Percentiles rank a stretch among this genome's conserved stretches.
Evolutionary conservation across 1,140 invertebrate genomes (phyloP).

Genomic region (Ceratosolen fusciceps): DNA sequence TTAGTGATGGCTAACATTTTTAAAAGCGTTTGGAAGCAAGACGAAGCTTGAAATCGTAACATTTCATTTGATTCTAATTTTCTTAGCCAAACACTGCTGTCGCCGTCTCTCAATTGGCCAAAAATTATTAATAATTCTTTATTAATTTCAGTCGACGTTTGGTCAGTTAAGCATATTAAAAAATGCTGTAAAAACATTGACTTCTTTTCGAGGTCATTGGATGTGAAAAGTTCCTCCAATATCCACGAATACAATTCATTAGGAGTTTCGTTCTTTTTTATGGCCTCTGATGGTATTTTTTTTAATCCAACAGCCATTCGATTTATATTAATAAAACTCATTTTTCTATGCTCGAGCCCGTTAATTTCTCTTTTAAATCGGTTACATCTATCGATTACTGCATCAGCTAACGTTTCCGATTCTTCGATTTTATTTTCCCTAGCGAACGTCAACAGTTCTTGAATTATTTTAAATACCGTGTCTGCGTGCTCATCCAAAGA

Average conservation of each 20-base stretch:
- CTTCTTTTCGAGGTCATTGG: slow-evolving; percentile 55
- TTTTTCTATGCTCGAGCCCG: slow-evolving; percentile 52
- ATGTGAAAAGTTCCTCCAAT: slow-evolving; percentile 51
- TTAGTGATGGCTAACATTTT: slow-evolving; percentile 59
- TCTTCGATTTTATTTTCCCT: slow-evolving; percentile 48
- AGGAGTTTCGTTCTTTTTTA: slow-evolving; percentile 24
- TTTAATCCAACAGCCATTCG: slow-evolving; percentile 56
- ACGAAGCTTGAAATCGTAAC: slow-evolving; percentile 50
- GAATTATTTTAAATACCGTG: slow-evolving; percentile 54
- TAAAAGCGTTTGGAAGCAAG: slow-evolving; percentile 61
- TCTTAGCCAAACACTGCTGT: neutral
- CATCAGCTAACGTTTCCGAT: slow-evolving; percentile 50
- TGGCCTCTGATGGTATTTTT: slow-evolving; percentile 53
- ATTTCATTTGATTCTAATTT: slow-evolving; percentile 39
- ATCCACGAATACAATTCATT: slow-evolving; percentile 61
- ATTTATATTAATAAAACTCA: slow-evolving; percentile 62
- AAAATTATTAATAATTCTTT: slow-evolving; percentile 54
- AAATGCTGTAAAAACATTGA: slow-evolving; percentile 61
- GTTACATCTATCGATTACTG: slow-evolving; percentile 55
- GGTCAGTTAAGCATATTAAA: slow-evolving; percentile 58
- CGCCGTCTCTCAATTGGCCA: slow-evolving; percentile 41
- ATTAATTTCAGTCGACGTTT: slow-evolving; percentile 47
- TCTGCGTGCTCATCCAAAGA: slow-evolving; percentile 49
- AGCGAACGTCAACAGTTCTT: slow-evolving; percentile 58
- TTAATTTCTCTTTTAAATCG: slow-evolving; percentile 50